Conservation (phyloP, 2,888 invertebrate genomes). For the Dryococelus australis region DNA sequence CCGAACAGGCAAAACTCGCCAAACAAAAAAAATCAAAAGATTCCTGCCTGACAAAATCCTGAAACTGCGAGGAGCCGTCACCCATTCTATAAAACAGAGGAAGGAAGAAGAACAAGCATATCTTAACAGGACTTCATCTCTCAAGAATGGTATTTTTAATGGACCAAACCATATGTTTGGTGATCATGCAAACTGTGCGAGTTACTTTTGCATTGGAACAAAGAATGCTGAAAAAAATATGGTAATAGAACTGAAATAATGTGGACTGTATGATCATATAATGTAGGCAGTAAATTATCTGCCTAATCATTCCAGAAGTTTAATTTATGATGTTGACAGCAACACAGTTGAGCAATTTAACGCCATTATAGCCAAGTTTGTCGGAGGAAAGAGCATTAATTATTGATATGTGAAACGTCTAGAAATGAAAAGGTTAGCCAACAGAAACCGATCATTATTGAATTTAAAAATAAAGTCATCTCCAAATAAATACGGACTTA, state of each 20-base stretch:
- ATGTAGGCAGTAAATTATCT: conserved; percentile 30
- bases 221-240: conserved; percentile 35
- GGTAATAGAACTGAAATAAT: conserved; percentile 17
- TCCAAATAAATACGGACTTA: no score
- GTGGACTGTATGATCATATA: no score
- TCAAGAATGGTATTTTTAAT: no score
- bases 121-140: not conserved
- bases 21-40: no score
- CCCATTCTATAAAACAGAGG: conserved; percentile 31
- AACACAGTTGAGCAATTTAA: conserved; percentile 35
- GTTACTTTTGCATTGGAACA: conserved; percentile 40
- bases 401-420: conserved; percentile 28
- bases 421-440: not conserved
- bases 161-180: conserved; percentile 42
- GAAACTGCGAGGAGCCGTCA: no score
- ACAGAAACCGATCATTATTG: no score
- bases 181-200: conserved; percentile 34
- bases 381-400: conserved; percentile 40
- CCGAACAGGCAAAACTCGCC: no score
- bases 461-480: not conserved
- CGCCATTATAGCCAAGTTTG: conserved; percentile 31
- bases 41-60: no score
- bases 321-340: conserved; percentile 37
- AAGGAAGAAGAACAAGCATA: not conserved
- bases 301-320: conserved; percentile 32